These are phyloP conservation scores for Xenopus laevis DNA, from an alignment of 2,113 vertebrate genomes.

Conservation along the genomic window DNA sequence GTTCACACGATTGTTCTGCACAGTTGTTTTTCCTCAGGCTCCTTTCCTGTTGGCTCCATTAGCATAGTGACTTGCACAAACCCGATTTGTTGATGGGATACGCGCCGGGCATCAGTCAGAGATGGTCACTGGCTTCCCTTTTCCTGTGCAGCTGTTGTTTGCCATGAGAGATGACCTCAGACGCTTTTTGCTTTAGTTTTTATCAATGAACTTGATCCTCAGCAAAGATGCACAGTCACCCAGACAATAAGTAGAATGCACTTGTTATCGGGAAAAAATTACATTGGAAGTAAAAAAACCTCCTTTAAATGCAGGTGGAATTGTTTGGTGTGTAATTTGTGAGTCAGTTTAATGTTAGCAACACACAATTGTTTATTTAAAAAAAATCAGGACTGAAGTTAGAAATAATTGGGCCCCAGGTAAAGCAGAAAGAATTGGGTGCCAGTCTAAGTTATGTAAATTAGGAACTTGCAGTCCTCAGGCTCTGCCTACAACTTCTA, in stretches of 20 bases:
- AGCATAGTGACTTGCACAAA: constrained; percentile 47
- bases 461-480: too few relatives aligned
- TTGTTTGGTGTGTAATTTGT: constrained; percentile 47
- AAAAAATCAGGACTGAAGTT: too few relatives aligned
- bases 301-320: constrained; percentile 66
- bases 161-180: constrained; percentile 64
- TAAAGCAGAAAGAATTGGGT: too few relatives aligned
- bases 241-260: constrained; percentile 61
- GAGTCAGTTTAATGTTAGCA: not conserved
- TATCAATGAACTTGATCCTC: constrained; percentile 59
- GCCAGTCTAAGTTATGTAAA: too few relatives aligned
- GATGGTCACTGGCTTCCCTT: constrained; percentile 70
- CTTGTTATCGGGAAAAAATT: constrained; percentile 43
- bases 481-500: too few relatives aligned
- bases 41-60: constrained; percentile 69
- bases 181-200: constrained; percentile 62
- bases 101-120: constrained; percentile 54
- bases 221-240: constrained; percentile 56
- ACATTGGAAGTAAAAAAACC: constrained; percentile 58
- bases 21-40: constrained; percentile 61
- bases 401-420: too few relatives aligned
- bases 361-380: too few relatives aligned
- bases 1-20: constrained; percentile 80
- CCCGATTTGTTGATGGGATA: constrained; percentile 46
- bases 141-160: constrained; percentile 84